phyloP scores from a whole-genome alignment of 2,113 vertebrate species.

The Elanus axillaris region DNA sequence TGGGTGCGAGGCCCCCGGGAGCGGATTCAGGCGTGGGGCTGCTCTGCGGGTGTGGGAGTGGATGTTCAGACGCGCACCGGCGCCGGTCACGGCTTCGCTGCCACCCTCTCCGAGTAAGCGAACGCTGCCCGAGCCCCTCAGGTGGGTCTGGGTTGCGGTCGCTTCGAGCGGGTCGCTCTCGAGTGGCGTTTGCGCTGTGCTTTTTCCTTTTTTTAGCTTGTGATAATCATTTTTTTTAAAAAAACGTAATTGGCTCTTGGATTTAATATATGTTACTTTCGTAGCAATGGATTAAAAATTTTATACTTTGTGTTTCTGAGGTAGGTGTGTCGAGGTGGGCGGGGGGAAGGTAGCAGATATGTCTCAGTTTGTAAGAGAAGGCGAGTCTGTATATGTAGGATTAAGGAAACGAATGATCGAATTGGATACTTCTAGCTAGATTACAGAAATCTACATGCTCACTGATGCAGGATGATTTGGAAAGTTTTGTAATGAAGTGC shows the following conservation, averaged over 20 bases:
- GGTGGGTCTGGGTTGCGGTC: accelerated
- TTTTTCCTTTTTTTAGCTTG: background rate
- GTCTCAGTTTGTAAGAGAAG: background rate
- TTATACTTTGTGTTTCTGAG: background rate
- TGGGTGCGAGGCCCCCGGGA: background rate
- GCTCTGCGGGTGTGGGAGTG: no score
- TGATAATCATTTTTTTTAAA: background rate
- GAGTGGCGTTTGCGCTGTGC: background rate
- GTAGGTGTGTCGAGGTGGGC: background rate
- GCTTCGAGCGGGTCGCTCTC: background rate
- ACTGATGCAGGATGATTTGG: background rate
- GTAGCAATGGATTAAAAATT: accelerated
- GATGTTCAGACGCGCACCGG: background rate
- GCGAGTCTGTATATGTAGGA: background rate
- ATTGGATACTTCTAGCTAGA: background rate
- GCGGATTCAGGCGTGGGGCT: accelerated
- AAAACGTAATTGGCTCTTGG: accelerated
- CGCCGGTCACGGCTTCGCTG: background rate
- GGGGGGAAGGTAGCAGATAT: no score
- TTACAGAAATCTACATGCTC: background rate
- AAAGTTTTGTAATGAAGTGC: background rate
- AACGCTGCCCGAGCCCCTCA: background rate
- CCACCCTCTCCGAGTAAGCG: accelerated
- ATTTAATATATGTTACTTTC: accelerated
- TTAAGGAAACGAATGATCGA: background rate